Base-by-base conservation (phyloP, 2,113 vertebrate genomes). In the Coreoperca whiteheadi region DNA sequence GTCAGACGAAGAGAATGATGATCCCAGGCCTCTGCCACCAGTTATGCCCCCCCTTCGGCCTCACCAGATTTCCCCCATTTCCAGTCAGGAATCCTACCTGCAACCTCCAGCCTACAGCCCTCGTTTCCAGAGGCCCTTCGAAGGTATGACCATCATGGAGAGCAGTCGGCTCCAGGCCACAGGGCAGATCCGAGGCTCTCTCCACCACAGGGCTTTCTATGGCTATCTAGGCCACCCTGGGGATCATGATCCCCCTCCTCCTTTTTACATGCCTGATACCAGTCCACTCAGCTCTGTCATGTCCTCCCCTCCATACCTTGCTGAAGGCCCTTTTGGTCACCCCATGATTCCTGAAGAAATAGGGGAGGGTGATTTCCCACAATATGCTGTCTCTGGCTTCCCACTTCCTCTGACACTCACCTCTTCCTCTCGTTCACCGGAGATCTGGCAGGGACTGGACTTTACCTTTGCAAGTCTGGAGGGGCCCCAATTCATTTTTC, bases 21-120 rank as follows among this genome's bases (percentile, higher is more conserved):
- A 98, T 87, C 97, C 97, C 0, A 94, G 97, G 30, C 94, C 95
- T 87, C 94, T 97, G 93, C 97, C 98, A 0, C 72, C 97, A 1
- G 96, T 97, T 0, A 97, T 99, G 95, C 93, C 97, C 23, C 96
- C 97, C 16, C 95, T 99, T 81, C 97, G 98, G 90, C 95, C 97
- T 83, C 98, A 96, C 77, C 95, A 99, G 93, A 94, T 98, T 91
- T 99, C 97, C 37, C 97, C 98, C 67, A 96, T 99, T 65, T 99
- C 98, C 91, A 99, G 98, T 95, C 98, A 99, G 93, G 98, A 99
- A 90, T 98, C 98, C 75, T 99, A 98, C 85, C 94, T 99, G 94
- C 98, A 98, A 93, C 98, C 98, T 95, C 98, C 98, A 94, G 98
- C 98, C 94, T 99, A 99, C 93, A 99, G 97, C 89, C 98, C 98